Base-by-base conservation (phyloP, 2,888 invertebrate species). In the Nemurella pictetii region DNA sequence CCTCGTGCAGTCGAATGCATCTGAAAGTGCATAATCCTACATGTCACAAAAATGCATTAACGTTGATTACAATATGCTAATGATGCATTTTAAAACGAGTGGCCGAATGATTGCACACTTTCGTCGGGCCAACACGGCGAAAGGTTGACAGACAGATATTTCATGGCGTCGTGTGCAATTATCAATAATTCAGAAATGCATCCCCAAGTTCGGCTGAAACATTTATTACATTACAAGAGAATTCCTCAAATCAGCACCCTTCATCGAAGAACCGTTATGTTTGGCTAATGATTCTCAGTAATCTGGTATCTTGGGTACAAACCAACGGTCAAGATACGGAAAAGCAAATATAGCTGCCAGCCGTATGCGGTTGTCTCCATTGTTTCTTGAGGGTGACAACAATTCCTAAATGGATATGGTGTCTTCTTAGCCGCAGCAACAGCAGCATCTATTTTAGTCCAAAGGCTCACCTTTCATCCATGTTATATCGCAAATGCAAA, bases 401-500 rank as follows among this genome's bases (percentile, higher is more conserved):
- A 9, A 12, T 28, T 27, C 0, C 25, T 27, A 27, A 75, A 26
- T 75, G 25, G 75, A 28, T 25, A 7, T 36, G 9, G 75, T 26
- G 26, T 28, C 28, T 75, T 4, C 75, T n/a, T n/a, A 75, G 26
- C 55, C 55, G 9, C 55, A 26, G 25, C 28, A 26, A 26, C 75
- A 7, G 9, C 28, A 26, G 27, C 75, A 0, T 28, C 75, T 28
- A 26, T 75, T 12, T 28, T 75, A 27, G 75, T 0, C 75, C 75
- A 75, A 26, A 27, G 28, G 27, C 4, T 28, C 75, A 75, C 75
- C 26, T 75, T 25, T 75, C 75, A 75, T 20, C 32, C 80, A 32
- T 25, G 80, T 80, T 36, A 26, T 35, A 26, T 35, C 80, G 32
- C 36, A 81, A 81, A 81, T 81, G 80, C 80, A 81, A 81, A 81